Evolutionary conservation across 2,888 invertebrate species (phyloP), one percentile per base, ranked within the genome.

Genomic region (Torymus tubicola): DNA sequence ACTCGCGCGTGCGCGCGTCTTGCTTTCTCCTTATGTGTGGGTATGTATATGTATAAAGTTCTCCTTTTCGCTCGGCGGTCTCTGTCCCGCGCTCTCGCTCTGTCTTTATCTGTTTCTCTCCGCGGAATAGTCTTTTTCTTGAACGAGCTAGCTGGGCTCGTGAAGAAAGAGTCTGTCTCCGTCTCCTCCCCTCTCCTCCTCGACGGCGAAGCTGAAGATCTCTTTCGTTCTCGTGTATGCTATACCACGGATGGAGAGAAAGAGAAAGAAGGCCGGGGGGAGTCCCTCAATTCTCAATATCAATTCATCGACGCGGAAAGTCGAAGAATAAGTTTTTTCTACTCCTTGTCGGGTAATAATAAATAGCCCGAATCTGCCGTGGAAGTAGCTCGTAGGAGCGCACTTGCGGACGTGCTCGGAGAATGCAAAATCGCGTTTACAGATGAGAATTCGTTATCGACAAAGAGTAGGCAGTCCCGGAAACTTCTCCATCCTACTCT

Each of bases 151-250:
- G 31, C 31, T 68, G 53, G 24, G 21, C 21, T 42, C 24, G 31
- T 31, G 31, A 63, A 63, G 65, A 67, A 18, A 8, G 52, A 18
- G 18, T n/a, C 61, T 61, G 12, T 14, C 13, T 13, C 10, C 42
- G 2, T n/a, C 42, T 42, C 64, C 12, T 64, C 42, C n/a, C 53
- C 3, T 42, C 13, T 5, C 31, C 5, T 3, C 42, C 42, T 42
- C 64, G 65, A 18, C 2, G 31, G 31, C 31, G 31, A 31, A 31
- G 31, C 31, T 4, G 2, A 31, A 55, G 53, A 55, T 64, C 14
- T 24, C 73, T 53, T 53, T 78, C 82, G 79, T 50, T 78, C 81
- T 31, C 68, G 69, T 79, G 71, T 71, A 76, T 80, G 78, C 67
- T 18, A 3, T 31, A 31, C 31, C 3, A 2, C 31, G 5, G 31